A percentile compares a stretch with the other conserved stretches of the same genome.
Evolutionary conservation across 2,113 vertebrate genomes (phyloP).

Genomic region (Sinosuthora webbiana): DNA sequence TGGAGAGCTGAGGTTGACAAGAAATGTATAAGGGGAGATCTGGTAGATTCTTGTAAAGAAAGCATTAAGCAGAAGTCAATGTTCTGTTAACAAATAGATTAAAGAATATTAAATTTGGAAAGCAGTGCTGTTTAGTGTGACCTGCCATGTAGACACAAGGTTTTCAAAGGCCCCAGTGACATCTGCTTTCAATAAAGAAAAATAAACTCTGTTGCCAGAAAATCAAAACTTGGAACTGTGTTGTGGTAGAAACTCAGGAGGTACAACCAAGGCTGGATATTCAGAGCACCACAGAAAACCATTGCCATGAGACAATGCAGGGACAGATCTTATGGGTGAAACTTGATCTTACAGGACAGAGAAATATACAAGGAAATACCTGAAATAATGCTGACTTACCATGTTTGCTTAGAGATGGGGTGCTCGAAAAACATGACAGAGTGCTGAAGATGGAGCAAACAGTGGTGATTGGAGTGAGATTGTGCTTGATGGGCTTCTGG

Average conservation of each 20-base stretch:
- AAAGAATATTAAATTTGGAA: slow-evolving; percentile 2
- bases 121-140: not conserved
- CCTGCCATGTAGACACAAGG: not conserved
- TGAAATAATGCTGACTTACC: not conserved
- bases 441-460: not conserved
- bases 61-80: not conserved
- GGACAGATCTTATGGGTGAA: not conserved
- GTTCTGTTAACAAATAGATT: slow-evolving; percentile 30
- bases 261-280: not conserved
- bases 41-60: not conserved
- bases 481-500: not conserved
- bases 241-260: not conserved
- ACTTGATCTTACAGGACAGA: not conserved
- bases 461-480: not conserved
- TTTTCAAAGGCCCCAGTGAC: not conserved
- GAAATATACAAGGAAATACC: not conserved
- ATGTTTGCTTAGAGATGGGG: not conserved
- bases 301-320: not conserved
- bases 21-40: not conserved
- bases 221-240: not conserved
- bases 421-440: not conserved
- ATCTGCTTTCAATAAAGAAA: slow-evolving; percentile 32
- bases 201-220: not conserved
- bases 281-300: not conserved
- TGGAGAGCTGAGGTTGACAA: not conserved